Percentiles rank a stretch among this genome's conserved stretches.
These are phyloP conservation scores for Anastatus disparis DNA, from an alignment of 1,140 invertebrate genomes.

Conservation along the genomic window DNA sequence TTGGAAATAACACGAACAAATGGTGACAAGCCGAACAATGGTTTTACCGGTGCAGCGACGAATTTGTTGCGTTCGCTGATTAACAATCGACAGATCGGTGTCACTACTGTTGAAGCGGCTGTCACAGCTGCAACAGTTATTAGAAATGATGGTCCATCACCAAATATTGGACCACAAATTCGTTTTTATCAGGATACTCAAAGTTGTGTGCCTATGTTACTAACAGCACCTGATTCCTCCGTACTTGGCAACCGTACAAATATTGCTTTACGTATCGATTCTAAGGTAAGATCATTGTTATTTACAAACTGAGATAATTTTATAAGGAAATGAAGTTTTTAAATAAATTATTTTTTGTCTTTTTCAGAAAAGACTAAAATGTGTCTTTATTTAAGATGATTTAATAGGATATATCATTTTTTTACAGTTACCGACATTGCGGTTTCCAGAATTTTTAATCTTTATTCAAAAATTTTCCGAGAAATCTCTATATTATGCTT, in stretches of 20 bases:
- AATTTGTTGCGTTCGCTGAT: slow-evolving; percentile 78
- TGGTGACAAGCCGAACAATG: slow-evolving; percentile 62
- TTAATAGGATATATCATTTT: no score
- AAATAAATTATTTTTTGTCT: no score
- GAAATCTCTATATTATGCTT: no score
- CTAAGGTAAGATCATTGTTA: slow-evolving; percentile 61
- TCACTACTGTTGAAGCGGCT: slow-evolving; percentile 53
- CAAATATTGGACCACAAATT: slow-evolving; percentile 49
- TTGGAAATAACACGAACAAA: slow-evolving; percentile 65
- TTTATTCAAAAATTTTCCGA: no score
- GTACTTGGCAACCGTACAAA: slow-evolving; percentile 60
- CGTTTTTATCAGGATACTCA: slow-evolving; percentile 62
- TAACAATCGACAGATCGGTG: slow-evolving; percentile 77
- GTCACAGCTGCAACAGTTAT: not conserved
- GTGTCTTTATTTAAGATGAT: no score
- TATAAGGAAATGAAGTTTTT: no score
- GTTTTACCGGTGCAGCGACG: slow-evolving; percentile 73
- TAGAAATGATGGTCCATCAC: not conserved
- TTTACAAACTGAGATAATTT: no score
- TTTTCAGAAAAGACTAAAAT: no score
- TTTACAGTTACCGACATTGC: no score
- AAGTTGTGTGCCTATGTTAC: slow-evolving; percentile 57
- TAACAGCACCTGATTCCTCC: slow-evolving; percentile 53
- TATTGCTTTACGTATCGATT: slow-evolving; percentile 57
- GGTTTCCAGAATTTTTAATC: no score